These are phyloP conservation scores for Folsomia manolachei DNA, from an alignment of 2,888 invertebrate species.

Conservation along the genomic window DNA sequence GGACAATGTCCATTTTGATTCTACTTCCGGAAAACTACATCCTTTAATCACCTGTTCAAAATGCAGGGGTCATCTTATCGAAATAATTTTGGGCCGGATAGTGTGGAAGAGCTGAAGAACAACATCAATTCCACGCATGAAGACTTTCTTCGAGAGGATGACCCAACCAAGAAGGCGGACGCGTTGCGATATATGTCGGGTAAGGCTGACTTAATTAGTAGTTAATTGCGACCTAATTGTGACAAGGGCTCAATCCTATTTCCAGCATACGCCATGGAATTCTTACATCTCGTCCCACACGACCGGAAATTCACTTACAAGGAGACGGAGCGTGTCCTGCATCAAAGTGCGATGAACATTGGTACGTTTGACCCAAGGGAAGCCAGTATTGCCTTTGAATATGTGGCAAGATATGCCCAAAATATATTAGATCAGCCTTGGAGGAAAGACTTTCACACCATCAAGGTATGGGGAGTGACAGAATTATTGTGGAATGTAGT, in stretches of 20 bases:
- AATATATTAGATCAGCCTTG: slow-evolving; percentile 83
- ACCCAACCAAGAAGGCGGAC: slow-evolving; percentile 53
- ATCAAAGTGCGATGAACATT: slow-evolving; percentile 67
- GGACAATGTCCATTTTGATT: no score
- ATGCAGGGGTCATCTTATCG: slow-evolving; percentile 30
- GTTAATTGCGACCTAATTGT: slow-evolving; percentile 19
- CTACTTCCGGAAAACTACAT: no score
- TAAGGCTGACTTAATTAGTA: slow-evolving; percentile 17
- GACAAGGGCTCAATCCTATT: no score
- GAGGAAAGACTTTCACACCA: slow-evolving; percentile 78
- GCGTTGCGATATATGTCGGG: slow-evolving; percentile 42
- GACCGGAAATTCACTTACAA: slow-evolving; percentile 73
- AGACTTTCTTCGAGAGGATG: slow-evolving; percentile 75
- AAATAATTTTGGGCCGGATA: slow-evolving; percentile 35
- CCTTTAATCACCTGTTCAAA: no score
- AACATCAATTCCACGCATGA: slow-evolving; percentile 74
- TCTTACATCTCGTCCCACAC: slow-evolving; percentile 72
- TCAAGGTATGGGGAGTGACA: slow-evolving; percentile 63
- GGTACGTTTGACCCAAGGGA: slow-evolving; percentile 76
- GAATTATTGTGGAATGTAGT: not conserved
- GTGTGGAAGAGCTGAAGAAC: slow-evolving; percentile 62
- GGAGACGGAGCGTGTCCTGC: slow-evolving; percentile 73
- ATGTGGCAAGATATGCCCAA: slow-evolving; percentile 78
- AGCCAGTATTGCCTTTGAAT: slow-evolving; percentile 78
- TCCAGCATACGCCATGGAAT: slow-evolving; percentile 77